Conservation (phyloP, 2,113 vertebrate species). For the Tychaedon coryphoeus region DNA sequence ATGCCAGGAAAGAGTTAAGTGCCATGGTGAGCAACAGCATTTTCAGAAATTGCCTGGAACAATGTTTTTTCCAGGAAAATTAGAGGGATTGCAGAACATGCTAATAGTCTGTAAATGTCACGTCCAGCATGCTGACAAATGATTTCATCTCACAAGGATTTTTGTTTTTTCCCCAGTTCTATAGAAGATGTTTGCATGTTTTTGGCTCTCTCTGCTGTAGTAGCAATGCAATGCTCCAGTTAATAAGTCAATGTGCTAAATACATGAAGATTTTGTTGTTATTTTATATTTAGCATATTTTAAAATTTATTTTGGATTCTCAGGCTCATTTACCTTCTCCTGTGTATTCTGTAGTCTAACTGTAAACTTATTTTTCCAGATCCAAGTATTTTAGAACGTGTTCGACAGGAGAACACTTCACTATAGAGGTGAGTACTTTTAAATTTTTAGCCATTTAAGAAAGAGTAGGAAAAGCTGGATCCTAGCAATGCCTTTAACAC, state of each 20-base stretch:
- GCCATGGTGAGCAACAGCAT: not conserved
- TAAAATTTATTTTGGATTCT: not conserved
- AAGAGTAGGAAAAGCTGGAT: not conserved
- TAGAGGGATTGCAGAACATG: not conserved
- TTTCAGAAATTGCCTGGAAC: not conserved
- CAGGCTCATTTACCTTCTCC: not conserved
- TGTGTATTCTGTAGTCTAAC: not conserved
- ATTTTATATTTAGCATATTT: not conserved
- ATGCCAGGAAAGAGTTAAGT: not conserved
- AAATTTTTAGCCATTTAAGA: not conserved
- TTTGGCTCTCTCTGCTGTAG: not conserved
- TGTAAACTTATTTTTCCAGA: constrained; percentile 63
- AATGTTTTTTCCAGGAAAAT: not conserved
- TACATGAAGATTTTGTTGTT: not conserved
- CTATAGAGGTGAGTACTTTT: constrained; percentile 77
- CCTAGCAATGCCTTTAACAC: not conserved
- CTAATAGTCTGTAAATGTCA: not conserved
- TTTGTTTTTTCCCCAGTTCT: not conserved
- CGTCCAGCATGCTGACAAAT: not conserved
- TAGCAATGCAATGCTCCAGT: fast-evolving
- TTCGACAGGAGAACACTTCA: constrained; percentile 79
- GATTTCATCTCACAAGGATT: not conserved
- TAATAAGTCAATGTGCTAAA: not conserved
- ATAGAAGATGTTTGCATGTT: not conserved
- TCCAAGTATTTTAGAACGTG: constrained; percentile 82